Evolutionary conservation across 2,888 invertebrate species (phyloP), one percentile per base, ranked within the genome.

Genomic region (Phania funesta): DNA sequence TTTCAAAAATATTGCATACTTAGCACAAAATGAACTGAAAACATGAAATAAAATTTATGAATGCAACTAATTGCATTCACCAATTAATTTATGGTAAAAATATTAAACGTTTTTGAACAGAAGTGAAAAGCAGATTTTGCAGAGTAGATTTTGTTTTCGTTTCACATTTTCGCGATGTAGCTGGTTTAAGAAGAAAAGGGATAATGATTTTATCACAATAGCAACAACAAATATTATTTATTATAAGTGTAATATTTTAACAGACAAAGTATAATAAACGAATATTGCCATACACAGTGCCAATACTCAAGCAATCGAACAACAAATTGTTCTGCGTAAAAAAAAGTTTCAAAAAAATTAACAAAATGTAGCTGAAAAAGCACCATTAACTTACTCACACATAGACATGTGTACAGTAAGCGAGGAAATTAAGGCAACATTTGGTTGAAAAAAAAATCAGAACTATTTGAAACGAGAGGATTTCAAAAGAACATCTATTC

Each of bases 1-100:
- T 60, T 67, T n/a, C n/a, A 60, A 68, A 68, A 78, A 78, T 73
- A 78, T 78, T 78, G 78, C 78, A 73, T 78, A 78, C 78, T 78
- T 78, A 78, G 78, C 78, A 78, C 71, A 78, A 78, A 71, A 78
- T 78, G 78, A 78, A 78, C 78, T 78, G 71, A 71, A 78, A 71
- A 78, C 71, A 78, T 78, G 78, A 78, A 78, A 78, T 65, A 54
- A 78, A 82, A 82, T 82, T 78, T 78, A 74, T 74, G 78, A 74
- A 78, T 82, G 82, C 82, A 82, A 82, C 78, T 82, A 82, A 78
- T 78, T 78, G 82, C 78, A 74, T 78, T 82, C 78, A 78, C 78
- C 74, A 82, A 82, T 82, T 74, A 82, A 78, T 82, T 78, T 82
- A 70, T 78, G 78, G 78, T 41, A 82, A 56, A 76, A 78, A 70